Evolutionary conservation across 2,888 invertebrate genomes (phyloP).

Genomic region (Andrena fulva): DNA sequence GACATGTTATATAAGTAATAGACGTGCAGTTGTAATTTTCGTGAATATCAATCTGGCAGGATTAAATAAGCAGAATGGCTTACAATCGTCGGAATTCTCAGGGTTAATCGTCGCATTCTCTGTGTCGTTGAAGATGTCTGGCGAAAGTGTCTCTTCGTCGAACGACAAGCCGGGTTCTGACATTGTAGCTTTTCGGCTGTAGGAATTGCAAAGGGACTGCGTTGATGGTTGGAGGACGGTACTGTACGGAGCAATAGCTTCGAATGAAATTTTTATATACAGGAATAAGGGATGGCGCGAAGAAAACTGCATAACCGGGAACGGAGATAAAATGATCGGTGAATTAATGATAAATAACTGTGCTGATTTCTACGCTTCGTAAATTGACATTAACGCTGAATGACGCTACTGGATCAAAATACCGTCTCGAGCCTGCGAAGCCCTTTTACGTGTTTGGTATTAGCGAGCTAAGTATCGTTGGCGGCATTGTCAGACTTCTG

Average conservation of each 20-base stretch:
- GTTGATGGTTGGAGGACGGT: not conserved
- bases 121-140: conserved; percentile 77
- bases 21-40: not conserved
- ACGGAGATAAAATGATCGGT: conserved; percentile 10
- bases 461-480: too few relatives aligned
- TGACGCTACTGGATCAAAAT: not conserved
- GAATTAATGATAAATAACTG: not conserved
- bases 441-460: too few relatives aligned
- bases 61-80: conserved; percentile 39
- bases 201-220: conserved; percentile 9
- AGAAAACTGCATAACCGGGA: conserved; percentile 2
- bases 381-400: not conserved
- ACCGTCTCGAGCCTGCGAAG: too few relatives aligned
- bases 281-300: not conserved
- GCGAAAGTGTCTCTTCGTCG: conserved; percentile 74
- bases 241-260: not conserved
- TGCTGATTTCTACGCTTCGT: not conserved
- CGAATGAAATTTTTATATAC: conserved; percentile 27
- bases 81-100: conserved; percentile 75
- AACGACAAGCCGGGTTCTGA: conserved; percentile 71
- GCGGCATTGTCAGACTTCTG: too few relatives aligned
- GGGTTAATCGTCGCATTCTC: conserved; percentile 65
- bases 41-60: not conserved
- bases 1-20: not conserved
- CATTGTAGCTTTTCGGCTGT: conserved; percentile 63